Conservation (phyloP, 2,888 invertebrate species). For the Pandemis cinnamomeana region DNA sequence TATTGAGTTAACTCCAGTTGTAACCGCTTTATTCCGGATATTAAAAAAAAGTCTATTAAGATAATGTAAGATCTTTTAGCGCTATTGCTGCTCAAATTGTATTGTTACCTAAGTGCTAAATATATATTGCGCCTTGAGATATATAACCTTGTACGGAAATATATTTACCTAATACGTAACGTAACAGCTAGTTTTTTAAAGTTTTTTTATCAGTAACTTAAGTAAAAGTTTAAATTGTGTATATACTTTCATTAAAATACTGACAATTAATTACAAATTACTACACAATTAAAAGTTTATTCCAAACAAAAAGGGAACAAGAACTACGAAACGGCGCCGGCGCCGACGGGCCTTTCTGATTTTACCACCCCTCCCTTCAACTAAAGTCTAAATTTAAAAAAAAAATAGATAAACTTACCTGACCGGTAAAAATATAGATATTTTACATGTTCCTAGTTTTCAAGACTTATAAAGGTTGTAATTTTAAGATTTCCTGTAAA, state of each 20-base stretch:
- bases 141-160: conserved; percentile 61
- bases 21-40: conserved; percentile 11
- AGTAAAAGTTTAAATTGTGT: background rate
- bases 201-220: background rate
- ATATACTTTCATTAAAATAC: too few relatives aligned
- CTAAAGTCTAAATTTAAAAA: background rate
- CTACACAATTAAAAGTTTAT: too few relatives aligned
- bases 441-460: background rate
- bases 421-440: background rate
- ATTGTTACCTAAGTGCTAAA: conserved; percentile 52
- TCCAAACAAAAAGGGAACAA: too few relatives aligned
- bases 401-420: background rate
- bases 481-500: background rate
- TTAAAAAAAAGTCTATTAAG: conserved; percentile 13
- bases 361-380: background rate
- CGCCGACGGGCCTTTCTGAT: background rate
- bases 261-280: too few relatives aligned
- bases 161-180: conserved; percentile 42
- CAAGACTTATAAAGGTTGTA: too few relatives aligned
- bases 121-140: conserved; percentile 42
- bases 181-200: background rate
- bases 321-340: background rate
- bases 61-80: conserved; percentile 29
- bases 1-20: background rate
- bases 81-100: conserved; percentile 42